Base-by-base conservation (phyloP, 2,113 vertebrate species). In the Nerophis ophidion region DNA sequence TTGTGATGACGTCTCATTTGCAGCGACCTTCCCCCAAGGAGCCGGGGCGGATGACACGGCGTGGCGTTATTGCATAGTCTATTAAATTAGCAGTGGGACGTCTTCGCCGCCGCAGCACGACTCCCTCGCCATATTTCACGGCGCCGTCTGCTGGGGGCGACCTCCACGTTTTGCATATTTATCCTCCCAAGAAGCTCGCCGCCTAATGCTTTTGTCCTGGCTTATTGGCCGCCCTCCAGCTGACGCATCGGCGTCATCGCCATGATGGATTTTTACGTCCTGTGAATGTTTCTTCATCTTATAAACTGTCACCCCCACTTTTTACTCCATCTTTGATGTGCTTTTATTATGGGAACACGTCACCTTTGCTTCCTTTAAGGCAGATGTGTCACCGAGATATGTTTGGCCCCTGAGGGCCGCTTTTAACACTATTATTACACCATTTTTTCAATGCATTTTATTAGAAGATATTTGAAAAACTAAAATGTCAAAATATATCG, bases 221-320 rank as follows among this genome's bases (percentile, higher is more conserved):
- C 74, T 84, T 82, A 78, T 84, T 79, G 76, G 84, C 77, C 59
- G 71, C 65, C 54, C 56, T 75, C 57, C 44, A 82, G 69, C 65
- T 60, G 68, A 86, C 83, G 83, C 81, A 85, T 87, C 86, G 83
- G 76, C n/a, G 55, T 70, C 54, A 50, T 76, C 74, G 36, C 53
- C 52, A 72, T 72, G 77, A 83, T 81, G 71, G 75, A 82, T 80
- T 81, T 81, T 66, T 57, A 75, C 83, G 68, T 14, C 42, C 44
- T 5, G 45, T 19, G 45, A 33, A 59, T 71, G 19, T 63, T 71
- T 60, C 59, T 13, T 60, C 53, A 45, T 72, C 75, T 82, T 64
- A 79, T 70, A 71, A 79, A 66, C 63, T 61, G 56, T n/a, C 56
- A 35, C 34, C n/a, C n/a, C 2, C 2, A 4, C 52, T 8, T 33